Evolutionary conservation across 2,888 invertebrate genomes (phyloP), one percentile per base, ranked within the genome.

Genomic region (Heliconius charithonia): DNA sequence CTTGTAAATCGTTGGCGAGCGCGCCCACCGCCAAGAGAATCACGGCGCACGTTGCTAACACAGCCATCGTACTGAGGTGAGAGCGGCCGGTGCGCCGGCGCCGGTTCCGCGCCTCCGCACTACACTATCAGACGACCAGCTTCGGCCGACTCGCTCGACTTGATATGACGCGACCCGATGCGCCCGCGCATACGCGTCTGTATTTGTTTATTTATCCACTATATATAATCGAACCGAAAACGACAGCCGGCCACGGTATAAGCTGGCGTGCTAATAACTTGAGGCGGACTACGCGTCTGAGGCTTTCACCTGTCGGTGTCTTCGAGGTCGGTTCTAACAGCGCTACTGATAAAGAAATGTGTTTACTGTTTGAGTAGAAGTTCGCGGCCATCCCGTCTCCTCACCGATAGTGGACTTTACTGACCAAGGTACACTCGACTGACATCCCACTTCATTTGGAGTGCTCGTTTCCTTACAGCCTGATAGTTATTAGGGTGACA

Each of bases 251-350:
- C 82, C 82, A 79, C 82, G 76, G 83, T 82, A 81, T 84, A 83
- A 83, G 83, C 85, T 82, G 83, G 86, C 94, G 93, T 90, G 90
- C 89, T 89, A 85, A 85, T 90, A 85, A 87, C 87, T 89, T 87
- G 90, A 88, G 85, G 88, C 87, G 86, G 85, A 84, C 85, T 88
- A 87, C 90, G 89, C 92, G 92, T 93, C 93, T 94, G 92, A 86
- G 89, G 93, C 94, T 95, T 94, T 95, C 94, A 94, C 93, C 90
- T 84, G 87, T 88, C 85, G 87, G 87, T 89, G 90, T 87, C 90
- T 88, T 82, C 85, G 89, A 87, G 91, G 92, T 91, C 92, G 90
- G 91, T 90, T 90, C 89, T 87, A 87, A 87, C 91, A 92, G 92
- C 91, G 92, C 91, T 93, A 90, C 88, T 90, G 92, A 92, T 93